Evolutionary conservation across 1,140 invertebrate genomes (phyloP).

Genomic region (Drosophila mojavensis): DNA sequence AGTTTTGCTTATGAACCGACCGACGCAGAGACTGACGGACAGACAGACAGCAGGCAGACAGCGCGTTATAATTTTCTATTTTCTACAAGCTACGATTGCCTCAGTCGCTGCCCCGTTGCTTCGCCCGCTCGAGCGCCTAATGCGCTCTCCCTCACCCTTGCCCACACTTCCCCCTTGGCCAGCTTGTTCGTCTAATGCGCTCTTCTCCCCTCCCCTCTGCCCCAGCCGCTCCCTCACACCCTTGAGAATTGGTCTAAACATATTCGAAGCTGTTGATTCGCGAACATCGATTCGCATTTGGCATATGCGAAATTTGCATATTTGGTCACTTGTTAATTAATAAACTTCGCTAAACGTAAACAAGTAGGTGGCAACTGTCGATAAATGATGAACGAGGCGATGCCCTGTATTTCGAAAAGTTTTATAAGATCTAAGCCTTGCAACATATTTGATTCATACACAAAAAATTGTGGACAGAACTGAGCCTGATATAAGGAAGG

Average conservation of each 20-base stretch:
- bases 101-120: slow-evolving; percentile 12
- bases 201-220: no score
- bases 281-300: slow-evolving; percentile 45
- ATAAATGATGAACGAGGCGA: not conserved
- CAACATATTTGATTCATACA: no score
- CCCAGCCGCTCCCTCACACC: not conserved
- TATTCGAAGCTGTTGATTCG: slow-evolving; percentile 31
- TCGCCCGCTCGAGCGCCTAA: not conserved
- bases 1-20: slow-evolving; percentile 46
- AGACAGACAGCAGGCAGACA: not conserved
- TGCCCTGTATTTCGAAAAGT: slow-evolving; percentile 1
- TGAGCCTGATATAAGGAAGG: no score
- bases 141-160: not conserved
- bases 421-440: no score
- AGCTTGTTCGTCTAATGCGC: not conserved
- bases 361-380: not conserved
- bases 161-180: not conserved
- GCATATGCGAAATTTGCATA: slow-evolving; percentile 68
- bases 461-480: no score
- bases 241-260: slow-evolving; percentile 3
- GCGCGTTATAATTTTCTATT: slow-evolving; percentile 75
- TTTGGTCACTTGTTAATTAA: slow-evolving; percentile 80
- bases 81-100: slow-evolving; percentile 64
- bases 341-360: slow-evolving; percentile 45
- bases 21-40: not conserved